Evolutionary conservation across 2,113 vertebrate genomes (phyloP), one percentile per base, ranked within the genome.

Genomic region (Syngnathoides biaculeatus): DNA sequence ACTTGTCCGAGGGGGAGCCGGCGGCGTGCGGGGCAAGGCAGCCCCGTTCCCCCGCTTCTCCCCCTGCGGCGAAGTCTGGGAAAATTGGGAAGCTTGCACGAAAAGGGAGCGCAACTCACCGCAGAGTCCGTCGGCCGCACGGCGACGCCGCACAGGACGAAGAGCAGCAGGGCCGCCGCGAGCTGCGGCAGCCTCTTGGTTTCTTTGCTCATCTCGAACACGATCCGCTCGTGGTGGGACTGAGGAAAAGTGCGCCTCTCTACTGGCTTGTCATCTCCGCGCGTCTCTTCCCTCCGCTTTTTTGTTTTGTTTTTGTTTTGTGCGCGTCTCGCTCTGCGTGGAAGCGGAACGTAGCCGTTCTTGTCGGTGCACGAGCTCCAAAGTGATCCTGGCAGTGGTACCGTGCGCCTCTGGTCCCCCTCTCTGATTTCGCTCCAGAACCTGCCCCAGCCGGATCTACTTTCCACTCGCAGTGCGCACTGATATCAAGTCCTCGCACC

Each of bases 361-460:
- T 65, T 48, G 72, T 30, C 65, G 81, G 64, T 10, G 79, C 67
- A 73, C 79, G 76, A 80, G 72, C 65, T 76, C 69, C 48, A 65
- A 62, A 43, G 68, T 81, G 80, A 68, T 88, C 81, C 83, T 81
- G 80, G 78, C 74, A 80, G 50, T 83, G 73, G 87, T 85, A 91
- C 86, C 79, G 79, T 73, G 85, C 85, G 79, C 83, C 86, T 89
- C 87, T 82, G 66, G 78, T 81, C 85, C 79, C 70, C 79, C 79
- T 74, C 79, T 84, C 80, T 67, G 85, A 88, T 86, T 86, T 74
- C 84, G 76, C 89, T 87, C 70, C 77, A 70, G 43, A 88, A 90
- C 89, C 89, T 89, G 83, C 79, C 70, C 66, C 55, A 14, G 71
- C 83, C 88, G 89, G 86, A 89, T 78, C 90, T 91, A 88, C 87